Evolutionary conservation across 1,140 invertebrate species (phyloP).

Genomic region (Papilio xuthus): DNA sequence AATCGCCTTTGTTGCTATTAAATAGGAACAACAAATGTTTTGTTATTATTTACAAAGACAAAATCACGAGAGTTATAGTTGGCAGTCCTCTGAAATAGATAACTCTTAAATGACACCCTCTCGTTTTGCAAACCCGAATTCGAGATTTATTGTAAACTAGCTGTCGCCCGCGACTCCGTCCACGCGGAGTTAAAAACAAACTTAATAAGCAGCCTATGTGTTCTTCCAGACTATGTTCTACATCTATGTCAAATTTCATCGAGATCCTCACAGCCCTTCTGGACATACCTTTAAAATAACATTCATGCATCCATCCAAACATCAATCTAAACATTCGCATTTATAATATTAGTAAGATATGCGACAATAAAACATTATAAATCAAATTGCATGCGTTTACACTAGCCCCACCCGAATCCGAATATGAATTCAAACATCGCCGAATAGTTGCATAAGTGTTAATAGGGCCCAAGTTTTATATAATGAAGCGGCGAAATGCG

Average conservation of each 20-base stretch:
- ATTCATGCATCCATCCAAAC: too few species aligned
- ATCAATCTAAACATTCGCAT: too few species aligned
- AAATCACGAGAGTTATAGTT: conserved; percentile 6
- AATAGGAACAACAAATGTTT: background rate
- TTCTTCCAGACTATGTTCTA: too few species aligned
- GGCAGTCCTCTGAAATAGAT: background rate
- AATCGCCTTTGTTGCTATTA: conserved; percentile 1
- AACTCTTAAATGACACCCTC: background rate
- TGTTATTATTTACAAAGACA: conserved; percentile 10
- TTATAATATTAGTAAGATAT: too few species aligned
- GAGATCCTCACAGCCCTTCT: too few species aligned
- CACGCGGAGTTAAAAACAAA: too few species aligned
- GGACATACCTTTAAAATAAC: too few species aligned
- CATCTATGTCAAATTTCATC: too few species aligned
- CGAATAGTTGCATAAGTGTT: conserved; percentile 17
- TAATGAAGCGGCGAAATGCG: conserved; percentile 13
- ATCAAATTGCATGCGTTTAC: background rate
- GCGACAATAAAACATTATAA: background rate
- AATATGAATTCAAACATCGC: conserved; percentile 13
- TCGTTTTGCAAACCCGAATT: too few species aligned
- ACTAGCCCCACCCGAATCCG: background rate
- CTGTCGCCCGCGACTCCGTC: too few species aligned
- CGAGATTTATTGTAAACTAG: too few species aligned
- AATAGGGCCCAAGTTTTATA: conserved; percentile 22
- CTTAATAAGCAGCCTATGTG: too few species aligned